phyloP scores from a whole-genome alignment of 2,888 invertebrate species.

The Nephrotoma flavescens region DNA sequence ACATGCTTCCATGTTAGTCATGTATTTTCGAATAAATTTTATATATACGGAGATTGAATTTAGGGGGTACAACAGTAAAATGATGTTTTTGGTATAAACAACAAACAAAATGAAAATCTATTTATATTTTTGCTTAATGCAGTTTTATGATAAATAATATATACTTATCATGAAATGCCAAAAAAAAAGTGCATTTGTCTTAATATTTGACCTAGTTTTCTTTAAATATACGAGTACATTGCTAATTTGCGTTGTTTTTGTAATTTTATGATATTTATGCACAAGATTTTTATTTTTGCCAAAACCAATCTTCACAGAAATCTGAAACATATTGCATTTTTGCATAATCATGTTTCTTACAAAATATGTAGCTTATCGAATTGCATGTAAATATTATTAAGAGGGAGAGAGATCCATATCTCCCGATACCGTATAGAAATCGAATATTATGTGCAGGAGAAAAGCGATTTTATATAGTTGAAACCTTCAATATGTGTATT shows the following conservation, averaged over 20 bases:
- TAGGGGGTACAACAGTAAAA: neutral
- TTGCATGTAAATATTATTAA: neutral
- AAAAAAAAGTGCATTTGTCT: neutral
- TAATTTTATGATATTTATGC: neutral
- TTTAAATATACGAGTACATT: neutral
- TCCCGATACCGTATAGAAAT: neutral
- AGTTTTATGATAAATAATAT: neutral
- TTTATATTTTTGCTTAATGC: neutral
- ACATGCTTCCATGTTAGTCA: neutral
- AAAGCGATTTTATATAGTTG: neutral
- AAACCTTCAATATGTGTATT: neutral
- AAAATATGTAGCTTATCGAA: neutral
- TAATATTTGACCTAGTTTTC: neutral
- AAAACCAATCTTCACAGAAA: neutral
- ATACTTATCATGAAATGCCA: neutral
- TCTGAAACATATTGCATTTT: neutral
- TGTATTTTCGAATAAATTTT: neutral
- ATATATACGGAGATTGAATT: neutral
- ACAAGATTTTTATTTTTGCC: neutral
- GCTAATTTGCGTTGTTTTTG: neutral
- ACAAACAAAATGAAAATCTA: neutral
- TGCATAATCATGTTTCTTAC: neutral
- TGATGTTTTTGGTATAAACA: neutral
- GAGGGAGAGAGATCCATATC: neutral
- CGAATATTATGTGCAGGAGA: neutral